Evolutionary conservation across 2,888 invertebrate species (phyloP), one percentile per base, ranked within the genome.

Genomic region (Ptilodon capucinus): DNA sequence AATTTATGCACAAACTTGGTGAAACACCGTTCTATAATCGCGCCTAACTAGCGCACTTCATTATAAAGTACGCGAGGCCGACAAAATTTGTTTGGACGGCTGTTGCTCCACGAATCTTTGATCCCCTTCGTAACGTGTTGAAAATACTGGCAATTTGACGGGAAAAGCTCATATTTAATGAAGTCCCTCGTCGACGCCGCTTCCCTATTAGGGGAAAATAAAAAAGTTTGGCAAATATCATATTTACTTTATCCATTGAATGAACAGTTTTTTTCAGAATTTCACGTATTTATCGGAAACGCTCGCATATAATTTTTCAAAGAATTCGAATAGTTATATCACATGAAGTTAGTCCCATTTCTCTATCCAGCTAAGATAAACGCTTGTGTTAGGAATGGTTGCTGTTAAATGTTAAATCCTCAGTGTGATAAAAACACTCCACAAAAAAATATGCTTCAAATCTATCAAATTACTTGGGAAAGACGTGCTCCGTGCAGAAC

Each of bases 1-100:
- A 74, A 75, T 76, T 75, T 73, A 71, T 73, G 69, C 64, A 59
- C 57, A 55, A 74, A 73, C 63, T 75, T 69, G 49, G 44, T 53
- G 44, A 40, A 42, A 35, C 45, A 45, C 21, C 32, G 36, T 51
- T 52, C 50, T 49, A 48, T 54, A 68, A 63, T 62, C 58, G 48
- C 43, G 43, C 55, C 50, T 62, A 62, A 68, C 64, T 59, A 62
- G 49, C 53, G 55, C 64, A 61, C 60, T 74, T 71, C 55, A 68
- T 73, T 70, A 71, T 63, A 52, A 66, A 64, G 61, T 25, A 34
- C 23, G 36, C 19, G 44, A 41, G 46, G 43, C 16, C 39, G 48
- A 43, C 45, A 42, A 23, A 55, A 62, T 53, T 55, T 48, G 46
- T 57, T 53, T 53, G 51, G 48, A 48, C 46, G 44, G 43, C 54